These are phyloP conservation scores for Melitaea athalia DNA, from an alignment of 2,888 invertebrate species.

Conservation along the genomic window DNA sequence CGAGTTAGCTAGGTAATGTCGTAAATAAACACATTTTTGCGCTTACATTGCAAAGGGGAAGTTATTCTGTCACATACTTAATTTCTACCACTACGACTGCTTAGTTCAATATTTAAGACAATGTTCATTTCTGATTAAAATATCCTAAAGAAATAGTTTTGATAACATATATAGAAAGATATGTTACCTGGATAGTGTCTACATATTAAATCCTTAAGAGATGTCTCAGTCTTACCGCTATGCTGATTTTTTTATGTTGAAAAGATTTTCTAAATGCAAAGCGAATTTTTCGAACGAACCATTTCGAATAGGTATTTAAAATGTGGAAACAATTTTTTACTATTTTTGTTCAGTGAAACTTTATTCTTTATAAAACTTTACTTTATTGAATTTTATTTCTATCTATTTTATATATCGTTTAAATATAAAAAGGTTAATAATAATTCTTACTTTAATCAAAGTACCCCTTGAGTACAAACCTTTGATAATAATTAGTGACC, in stretches of 20 bases:
- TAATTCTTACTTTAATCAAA: background rate
- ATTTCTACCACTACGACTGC: no score
- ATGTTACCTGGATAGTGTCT: background rate
- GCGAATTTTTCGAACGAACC: slow-evolving; percentile 14
- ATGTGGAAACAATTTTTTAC: slow-evolving; percentile 12
- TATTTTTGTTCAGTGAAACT: background rate
- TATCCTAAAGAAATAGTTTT: background rate
- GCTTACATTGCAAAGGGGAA: no score
- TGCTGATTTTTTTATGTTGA: slow-evolving; percentile 25
- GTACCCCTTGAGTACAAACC: background rate
- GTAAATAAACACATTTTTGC: no score
- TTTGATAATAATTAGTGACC: background rate
- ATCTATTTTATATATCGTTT: background rate
- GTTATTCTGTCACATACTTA: no score
- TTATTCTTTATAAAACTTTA: slow-evolving; percentile 4
- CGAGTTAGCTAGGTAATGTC: no score
- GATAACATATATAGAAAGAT: background rate
- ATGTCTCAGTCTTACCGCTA: slow-evolving; percentile 21
- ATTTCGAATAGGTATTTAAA: slow-evolving; percentile 9
- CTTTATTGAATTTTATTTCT: background rate
- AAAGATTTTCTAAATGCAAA: slow-evolving; percentile 30
- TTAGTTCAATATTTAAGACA: no score
- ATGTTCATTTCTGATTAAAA: no score
- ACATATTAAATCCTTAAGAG: background rate
- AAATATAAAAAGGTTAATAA: background rate